Percentiles rank a stretch among this genome's conserved stretches.
Conservation (phyloP, 2,797 vertebrate species). For the Astyanax mexicanus region DNA sequence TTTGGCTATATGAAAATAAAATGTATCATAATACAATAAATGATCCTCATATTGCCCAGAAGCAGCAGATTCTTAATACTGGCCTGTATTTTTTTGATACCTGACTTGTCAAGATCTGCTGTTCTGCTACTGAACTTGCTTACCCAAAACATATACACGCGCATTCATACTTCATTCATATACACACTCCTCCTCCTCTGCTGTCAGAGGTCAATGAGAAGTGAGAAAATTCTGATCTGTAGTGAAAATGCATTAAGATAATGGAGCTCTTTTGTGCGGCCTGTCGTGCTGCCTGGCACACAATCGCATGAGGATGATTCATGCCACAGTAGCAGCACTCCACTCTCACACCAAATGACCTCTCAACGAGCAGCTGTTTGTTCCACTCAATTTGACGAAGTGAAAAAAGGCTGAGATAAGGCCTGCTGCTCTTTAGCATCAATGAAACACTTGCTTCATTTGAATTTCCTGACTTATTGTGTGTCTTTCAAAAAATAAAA, state of each 20-base stretch:
- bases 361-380: slow-evolving; percentile 38
- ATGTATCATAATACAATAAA: too few relatives aligned
- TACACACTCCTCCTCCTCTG: background rate
- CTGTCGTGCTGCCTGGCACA: slow-evolving; percentile 24
- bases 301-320: slow-evolving; percentile 39
- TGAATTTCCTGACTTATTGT: slow-evolving; percentile 16
- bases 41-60: too few relatives aligned
- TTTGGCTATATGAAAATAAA: too few relatives aligned
- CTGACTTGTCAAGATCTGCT: too few relatives aligned
- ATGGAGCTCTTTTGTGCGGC: slow-evolving; percentile 40
- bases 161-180: background rate
- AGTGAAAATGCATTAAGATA: slow-evolving; percentile 30
- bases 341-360: slow-evolving; percentile 45
- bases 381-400: slow-evolving; percentile 30
- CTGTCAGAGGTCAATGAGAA: slow-evolving; percentile 16
- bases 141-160: too few relatives aligned
- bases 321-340: slow-evolving; percentile 35
- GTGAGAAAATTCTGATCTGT: slow-evolving; percentile 14
- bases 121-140: background rate
- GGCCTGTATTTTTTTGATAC: too few relatives aligned
- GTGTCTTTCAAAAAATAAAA: background rate
- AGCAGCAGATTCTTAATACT: too few relatives aligned
- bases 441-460: slow-evolving; percentile 28
- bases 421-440: slow-evolving; percentile 20
- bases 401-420: slow-evolving; percentile 24